phyloP scores from a whole-genome alignment of 92 coral and sea anemone genomes.

The Palythoa grandis region DNA sequence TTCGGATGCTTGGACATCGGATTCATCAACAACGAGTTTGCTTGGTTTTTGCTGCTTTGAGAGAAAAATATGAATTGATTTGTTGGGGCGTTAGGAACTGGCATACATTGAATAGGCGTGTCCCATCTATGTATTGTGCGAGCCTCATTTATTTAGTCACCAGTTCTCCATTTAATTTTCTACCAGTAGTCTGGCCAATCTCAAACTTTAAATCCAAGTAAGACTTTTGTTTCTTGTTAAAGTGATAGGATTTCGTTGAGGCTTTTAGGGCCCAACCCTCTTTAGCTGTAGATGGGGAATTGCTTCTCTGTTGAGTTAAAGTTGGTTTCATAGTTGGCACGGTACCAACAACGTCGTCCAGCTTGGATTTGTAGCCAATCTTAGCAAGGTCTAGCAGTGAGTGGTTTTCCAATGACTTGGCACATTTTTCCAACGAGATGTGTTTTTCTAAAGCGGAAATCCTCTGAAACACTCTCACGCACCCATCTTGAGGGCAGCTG shows the following conservation, averaged over 20 bases:
- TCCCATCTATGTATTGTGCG: constrained; percentile 24
- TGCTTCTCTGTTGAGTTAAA: constrained; percentile 14
- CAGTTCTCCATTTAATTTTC: constrained; percentile 3
- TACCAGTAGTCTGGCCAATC: constrained; percentile 6
- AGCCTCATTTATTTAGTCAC: constrained; percentile 29
- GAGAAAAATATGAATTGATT: constrained; percentile 19
- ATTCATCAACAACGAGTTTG: constrained; percentile 5
- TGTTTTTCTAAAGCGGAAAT: constrained; percentile 46
- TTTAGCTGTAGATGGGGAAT: neutral
- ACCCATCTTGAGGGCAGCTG: constrained; percentile 35
- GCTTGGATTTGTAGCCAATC: constrained; percentile 47
- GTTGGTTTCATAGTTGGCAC: constrained; percentile 8
- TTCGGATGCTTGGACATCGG: neutral
- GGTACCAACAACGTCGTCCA: constrained; percentile 39
- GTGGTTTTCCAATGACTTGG: constrained; percentile 44
- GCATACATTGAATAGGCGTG: constrained; percentile 22
- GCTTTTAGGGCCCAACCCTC: neutral
- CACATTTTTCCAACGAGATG: constrained; percentile 49
- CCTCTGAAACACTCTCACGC: constrained; percentile 50
- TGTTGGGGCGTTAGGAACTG: constrained; percentile 38
- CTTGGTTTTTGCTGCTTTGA: constrained; percentile 1
- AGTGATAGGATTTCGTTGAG: neutral
- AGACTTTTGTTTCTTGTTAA: constrained; percentile 6
- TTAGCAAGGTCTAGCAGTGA: constrained; percentile 54
- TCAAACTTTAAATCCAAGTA: constrained; percentile 15